These are phyloP conservation scores for Chinchilla lanigera DNA, from an alignment of 2,113 vertebrate genomes.

Conservation along the genomic window DNA sequence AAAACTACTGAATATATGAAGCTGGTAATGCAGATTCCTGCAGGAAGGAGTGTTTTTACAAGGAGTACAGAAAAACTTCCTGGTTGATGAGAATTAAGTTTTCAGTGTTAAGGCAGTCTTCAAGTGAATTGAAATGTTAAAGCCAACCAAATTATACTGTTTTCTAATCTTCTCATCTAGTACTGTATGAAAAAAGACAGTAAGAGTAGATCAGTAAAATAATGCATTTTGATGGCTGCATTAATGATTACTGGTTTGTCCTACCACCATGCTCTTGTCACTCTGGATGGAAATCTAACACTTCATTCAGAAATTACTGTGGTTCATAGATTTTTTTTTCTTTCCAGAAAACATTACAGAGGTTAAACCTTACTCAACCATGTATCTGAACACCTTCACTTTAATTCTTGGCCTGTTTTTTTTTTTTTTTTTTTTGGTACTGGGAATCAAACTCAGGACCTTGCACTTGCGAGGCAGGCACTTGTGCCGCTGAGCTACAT, in stretches of 20 bases:
- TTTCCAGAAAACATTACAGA: slow-evolving; percentile 29
- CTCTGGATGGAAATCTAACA: neutral
- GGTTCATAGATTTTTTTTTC: slow-evolving; percentile 43
- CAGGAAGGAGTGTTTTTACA: slow-evolving; percentile 29
- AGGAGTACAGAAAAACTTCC: slow-evolving; percentile 2
- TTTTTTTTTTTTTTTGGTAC: too few relatives aligned
- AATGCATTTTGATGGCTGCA: neutral
- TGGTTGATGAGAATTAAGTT: slow-evolving; percentile 52
- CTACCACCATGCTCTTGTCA: slow-evolving; percentile 39
- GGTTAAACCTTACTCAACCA: slow-evolving; percentile 41
- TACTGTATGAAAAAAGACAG: neutral
- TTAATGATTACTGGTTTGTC: slow-evolving; percentile 40
- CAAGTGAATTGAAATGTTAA: slow-evolving; percentile 42
- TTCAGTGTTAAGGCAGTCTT: slow-evolving; percentile 17
- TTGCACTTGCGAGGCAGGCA: too few relatives aligned
- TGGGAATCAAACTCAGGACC: too few relatives aligned
- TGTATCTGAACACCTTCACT: neutral
- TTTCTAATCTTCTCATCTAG: slow-evolving; percentile 52
- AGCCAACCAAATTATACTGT: neutral
- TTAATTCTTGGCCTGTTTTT: slow-evolving; percentile 7
- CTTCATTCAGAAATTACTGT: slow-evolving; percentile 18
- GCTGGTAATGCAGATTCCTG: neutral
- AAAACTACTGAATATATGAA: neutral
- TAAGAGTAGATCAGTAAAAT: slow-evolving; percentile 16
- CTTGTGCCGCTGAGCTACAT: too few relatives aligned